These are phyloP conservation scores for Gastracanthus pulcherrimus DNA, from an alignment of 2,888 invertebrate genomes.

Conservation along the genomic window DNA sequence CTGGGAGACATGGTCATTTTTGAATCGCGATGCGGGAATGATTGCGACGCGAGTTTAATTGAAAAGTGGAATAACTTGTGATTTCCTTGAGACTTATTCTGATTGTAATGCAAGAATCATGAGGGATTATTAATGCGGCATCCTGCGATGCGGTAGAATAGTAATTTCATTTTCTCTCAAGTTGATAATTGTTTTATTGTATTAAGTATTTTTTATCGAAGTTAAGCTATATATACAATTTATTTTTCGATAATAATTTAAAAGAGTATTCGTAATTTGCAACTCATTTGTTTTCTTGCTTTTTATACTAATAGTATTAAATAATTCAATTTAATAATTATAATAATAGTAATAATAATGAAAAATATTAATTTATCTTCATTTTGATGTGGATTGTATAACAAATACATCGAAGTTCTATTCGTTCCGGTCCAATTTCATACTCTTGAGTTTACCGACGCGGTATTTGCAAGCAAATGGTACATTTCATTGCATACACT, in stretches of 20 bases:
- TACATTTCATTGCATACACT: neutral
- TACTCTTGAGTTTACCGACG: neutral
- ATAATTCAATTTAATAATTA: too few species aligned
- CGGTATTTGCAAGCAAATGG: conserved; percentile 11
- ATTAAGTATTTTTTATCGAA: too few species aligned
- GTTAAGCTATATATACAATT: too few species aligned
- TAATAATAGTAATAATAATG: too few species aligned
- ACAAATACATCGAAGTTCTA: too few species aligned
- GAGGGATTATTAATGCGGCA: neutral
- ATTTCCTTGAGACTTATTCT: neutral
- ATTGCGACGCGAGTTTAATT: neutral
- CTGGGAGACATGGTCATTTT: neutral
- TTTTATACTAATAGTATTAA: too few species aligned
- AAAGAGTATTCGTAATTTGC: too few species aligned
- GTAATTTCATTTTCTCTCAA: neutral
- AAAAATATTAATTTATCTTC: too few species aligned
- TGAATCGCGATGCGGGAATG: neutral
- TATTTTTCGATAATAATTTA: too few species aligned
- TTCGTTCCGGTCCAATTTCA: neutral
- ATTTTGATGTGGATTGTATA: too few species aligned
- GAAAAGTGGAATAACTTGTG: neutral
- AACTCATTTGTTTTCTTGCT: too few species aligned
- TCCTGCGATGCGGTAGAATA: neutral
- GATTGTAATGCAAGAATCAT: neutral
- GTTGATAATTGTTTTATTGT: too few species aligned